phyloP scores from a whole-genome alignment of 1,140 invertebrate genomes.

The Trachymyrmex septentrionalis region DNA sequence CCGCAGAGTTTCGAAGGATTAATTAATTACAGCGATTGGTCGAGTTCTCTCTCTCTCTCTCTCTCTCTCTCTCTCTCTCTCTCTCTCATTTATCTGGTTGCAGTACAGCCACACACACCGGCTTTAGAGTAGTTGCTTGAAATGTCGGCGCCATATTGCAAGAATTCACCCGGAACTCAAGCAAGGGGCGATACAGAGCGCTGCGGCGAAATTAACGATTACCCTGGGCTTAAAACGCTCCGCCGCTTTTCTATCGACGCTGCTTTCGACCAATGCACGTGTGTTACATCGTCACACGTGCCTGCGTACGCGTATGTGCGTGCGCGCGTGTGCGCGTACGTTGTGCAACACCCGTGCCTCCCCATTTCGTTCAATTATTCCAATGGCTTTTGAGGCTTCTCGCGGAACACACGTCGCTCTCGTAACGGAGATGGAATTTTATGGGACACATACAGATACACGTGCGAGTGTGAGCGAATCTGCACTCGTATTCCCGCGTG shows the following conservation, averaged over 20 bases:
- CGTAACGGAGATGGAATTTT: conserved; percentile 66
- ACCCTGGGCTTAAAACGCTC: conserved; percentile 53
- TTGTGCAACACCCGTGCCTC: conserved; percentile 6
- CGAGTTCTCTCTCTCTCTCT: background rate
- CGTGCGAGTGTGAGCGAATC: background rate
- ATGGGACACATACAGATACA: conserved; percentile 34
- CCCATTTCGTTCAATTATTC: conserved; percentile 63
- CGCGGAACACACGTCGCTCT: conserved; percentile 43
- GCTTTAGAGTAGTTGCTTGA: conserved; percentile 41
- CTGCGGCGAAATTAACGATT: conserved; percentile 57
- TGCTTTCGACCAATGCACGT: conserved; percentile 35
- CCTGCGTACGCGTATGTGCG: background rate
- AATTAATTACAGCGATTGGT: conserved; percentile 56
- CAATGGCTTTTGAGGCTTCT: conserved; percentile 61
- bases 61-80: background rate
- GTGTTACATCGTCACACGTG: background rate
- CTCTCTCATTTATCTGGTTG: background rate
- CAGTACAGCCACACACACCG: background rate
- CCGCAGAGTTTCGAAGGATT: conserved; percentile 31
- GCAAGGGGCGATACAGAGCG: conserved; percentile 30
- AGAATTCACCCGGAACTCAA: conserved; percentile 52
- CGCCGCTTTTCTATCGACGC: conserved; percentile 48
- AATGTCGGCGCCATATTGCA: conserved; percentile 40
- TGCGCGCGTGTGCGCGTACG: too few relatives aligned
- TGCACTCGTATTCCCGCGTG: background rate